Evolutionary conservation across 2,113 vertebrate genomes (phyloP).

Genomic region (Cryptomyrus ogoouensis): DNA sequence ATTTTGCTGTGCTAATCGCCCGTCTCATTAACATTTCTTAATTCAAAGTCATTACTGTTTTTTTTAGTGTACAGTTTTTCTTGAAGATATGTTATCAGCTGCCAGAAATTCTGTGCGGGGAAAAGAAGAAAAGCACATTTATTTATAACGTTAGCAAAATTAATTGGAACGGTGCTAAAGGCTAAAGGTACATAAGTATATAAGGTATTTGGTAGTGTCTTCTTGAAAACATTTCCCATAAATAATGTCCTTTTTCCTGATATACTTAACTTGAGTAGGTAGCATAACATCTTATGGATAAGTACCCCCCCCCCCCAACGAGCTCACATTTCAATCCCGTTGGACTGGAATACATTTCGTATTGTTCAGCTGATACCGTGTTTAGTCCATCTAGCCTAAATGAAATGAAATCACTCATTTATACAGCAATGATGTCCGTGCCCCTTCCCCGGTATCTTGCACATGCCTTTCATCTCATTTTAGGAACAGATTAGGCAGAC

Average conservation of each 20-base stretch:
- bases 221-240: not conserved
- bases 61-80: not conserved
- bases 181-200: not conserved
- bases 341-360: conserved; percentile 3
- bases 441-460: not conserved
- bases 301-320: not conserved
- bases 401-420: conserved; percentile 7
- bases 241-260: not conserved
- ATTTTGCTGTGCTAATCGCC: conserved; percentile 49
- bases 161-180: not conserved
- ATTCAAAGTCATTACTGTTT: not conserved
- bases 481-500: not conserved
- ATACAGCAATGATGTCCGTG: not conserved
- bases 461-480: not conserved
- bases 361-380: not conserved
- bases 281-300: not conserved
- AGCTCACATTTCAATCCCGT: not conserved
- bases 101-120: not conserved
- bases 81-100: not conserved
- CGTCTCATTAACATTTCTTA: conserved; percentile 39
- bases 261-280: not conserved
- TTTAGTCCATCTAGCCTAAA: not conserved
- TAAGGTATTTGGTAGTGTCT: not conserved
- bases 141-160: not conserved
- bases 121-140: not conserved